Conservation (phyloP, 1,140 invertebrate species). For the Mycetomoellerius zeteki region DNA sequence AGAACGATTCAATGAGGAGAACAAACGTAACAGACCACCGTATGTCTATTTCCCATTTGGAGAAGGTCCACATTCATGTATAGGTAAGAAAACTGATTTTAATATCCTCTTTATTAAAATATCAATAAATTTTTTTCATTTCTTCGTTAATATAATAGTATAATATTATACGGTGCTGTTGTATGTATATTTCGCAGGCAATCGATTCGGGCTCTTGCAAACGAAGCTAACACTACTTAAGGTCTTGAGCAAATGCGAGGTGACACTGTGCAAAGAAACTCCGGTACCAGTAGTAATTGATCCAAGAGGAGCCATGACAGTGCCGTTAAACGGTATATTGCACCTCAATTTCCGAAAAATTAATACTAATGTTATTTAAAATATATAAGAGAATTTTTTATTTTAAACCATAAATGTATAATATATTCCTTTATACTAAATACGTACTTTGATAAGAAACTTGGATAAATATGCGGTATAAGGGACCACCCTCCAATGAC, state of each 20-base stretch:
- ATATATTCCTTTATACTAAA: background rate
- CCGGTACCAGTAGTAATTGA: slow-evolving; percentile 69
- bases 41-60: slow-evolving; percentile 88
- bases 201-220: slow-evolving; percentile 78
- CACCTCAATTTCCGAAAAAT: slow-evolving; percentile 67
- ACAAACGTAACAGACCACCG: slow-evolving; percentile 81
- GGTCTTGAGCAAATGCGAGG: slow-evolving; percentile 74
- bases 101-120: background rate
- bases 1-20: slow-evolving; percentile 89
- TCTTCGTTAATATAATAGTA: background rate
- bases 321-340: slow-evolving; percentile 51
- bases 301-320: slow-evolving; percentile 54
- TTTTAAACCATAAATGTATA: background rate
- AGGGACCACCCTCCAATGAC: too few species aligned
- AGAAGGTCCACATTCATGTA: slow-evolving; percentile 88
- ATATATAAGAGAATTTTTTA: background rate
- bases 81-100: slow-evolving; percentile 78
- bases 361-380: background rate
- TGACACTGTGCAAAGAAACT: slow-evolving; percentile 66
- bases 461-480: too few species aligned
- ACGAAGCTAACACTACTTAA: slow-evolving; percentile 75
- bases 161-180: background rate
- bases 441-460: background rate
- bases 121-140: background rate
- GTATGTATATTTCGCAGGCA: slow-evolving; percentile 49